A percentile compares a stretch with the other conserved stretches of the same genome.
These are phyloP conservation scores for Gallinago undulata DNA, from an alignment of 2,113 vertebrate species.

Conservation along the genomic window DNA sequence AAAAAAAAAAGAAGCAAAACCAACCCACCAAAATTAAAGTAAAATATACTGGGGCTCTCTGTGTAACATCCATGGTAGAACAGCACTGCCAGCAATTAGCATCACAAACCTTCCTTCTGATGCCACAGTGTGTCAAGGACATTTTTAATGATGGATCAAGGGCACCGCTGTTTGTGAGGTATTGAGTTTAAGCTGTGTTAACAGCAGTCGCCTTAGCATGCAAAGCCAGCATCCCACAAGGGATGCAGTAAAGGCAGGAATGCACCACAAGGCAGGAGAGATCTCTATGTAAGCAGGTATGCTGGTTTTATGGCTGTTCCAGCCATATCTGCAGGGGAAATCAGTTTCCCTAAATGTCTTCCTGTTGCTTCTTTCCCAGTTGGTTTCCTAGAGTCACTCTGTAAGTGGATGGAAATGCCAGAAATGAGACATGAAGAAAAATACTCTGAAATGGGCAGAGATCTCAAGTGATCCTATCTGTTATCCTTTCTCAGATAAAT, in stretches of 20 bases:
- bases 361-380: neutral
- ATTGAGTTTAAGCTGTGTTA: neutral
- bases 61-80: neutral
- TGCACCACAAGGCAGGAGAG: neutral
- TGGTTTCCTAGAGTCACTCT: neutral
- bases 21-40: neutral
- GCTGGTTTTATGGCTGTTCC: neutral
- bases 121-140: constrained; percentile 13
- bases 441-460: neutral
- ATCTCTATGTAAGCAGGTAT: neutral
- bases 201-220: neutral
- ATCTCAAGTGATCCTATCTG: neutral
- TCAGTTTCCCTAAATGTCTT: neutral
- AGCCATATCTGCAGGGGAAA: neutral
- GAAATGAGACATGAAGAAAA: neutral
- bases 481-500: neutral
- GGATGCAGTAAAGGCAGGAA: neutral
- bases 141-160: constrained; percentile 48
- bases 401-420: neutral
- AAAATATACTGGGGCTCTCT: neutral
- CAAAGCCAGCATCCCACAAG: neutral
- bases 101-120: neutral
- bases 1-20: neutral
- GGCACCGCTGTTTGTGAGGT: neutral
- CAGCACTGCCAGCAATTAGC: neutral